These are phyloP conservation scores for Apeltes quadracus DNA, from an alignment of 2,113 vertebrate genomes.

Conservation along the genomic window DNA sequence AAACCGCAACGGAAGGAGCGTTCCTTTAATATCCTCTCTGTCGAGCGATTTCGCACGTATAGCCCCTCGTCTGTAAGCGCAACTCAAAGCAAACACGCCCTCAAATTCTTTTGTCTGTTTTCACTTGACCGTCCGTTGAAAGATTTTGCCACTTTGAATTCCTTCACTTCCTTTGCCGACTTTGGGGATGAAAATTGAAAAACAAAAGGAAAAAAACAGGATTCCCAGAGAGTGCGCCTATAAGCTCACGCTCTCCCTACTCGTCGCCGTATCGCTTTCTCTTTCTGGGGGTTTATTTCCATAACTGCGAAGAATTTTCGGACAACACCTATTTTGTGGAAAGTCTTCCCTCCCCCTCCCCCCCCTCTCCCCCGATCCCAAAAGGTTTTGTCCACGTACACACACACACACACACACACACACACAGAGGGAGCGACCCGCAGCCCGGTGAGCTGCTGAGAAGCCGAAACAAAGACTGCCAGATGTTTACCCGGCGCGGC, in stretches of 20 bases:
- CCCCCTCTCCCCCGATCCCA: slow-evolving; percentile 72
- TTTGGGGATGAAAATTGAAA: slow-evolving; percentile 29
- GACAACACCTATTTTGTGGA: slow-evolving; percentile 83
- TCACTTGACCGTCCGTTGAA: slow-evolving; percentile 24
- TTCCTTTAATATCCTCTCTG: slow-evolving; percentile 36
- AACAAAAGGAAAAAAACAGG: slow-evolving; percentile 25
- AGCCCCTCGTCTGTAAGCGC: neutral
- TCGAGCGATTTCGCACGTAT: neutral
- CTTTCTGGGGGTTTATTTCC: slow-evolving; percentile 75
- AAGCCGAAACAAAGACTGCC: slow-evolving; percentile 77
- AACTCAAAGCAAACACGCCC: slow-evolving; percentile 15
- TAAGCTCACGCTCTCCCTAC: slow-evolving; percentile 21
- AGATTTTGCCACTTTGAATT: slow-evolving; percentile 22
- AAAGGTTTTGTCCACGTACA: slow-evolving; percentile 70
- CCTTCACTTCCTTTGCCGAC: slow-evolving; percentile 19
- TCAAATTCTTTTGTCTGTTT: slow-evolving; percentile 15
- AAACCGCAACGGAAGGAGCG: no score
- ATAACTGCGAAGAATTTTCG: slow-evolving; percentile 78
- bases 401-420: slow-evolving; percentile 43
- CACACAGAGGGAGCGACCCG: slow-evolving; percentile 67
- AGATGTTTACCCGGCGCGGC: slow-evolving; percentile 75
- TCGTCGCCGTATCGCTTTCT: slow-evolving; percentile 39
- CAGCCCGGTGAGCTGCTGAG: slow-evolving; percentile 75
- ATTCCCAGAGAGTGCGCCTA: slow-evolving; percentile 36
- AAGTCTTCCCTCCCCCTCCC: slow-evolving; percentile 69